Conservation (phyloP, 2,113 vertebrate genomes). For the Myotis davidii region DNA sequence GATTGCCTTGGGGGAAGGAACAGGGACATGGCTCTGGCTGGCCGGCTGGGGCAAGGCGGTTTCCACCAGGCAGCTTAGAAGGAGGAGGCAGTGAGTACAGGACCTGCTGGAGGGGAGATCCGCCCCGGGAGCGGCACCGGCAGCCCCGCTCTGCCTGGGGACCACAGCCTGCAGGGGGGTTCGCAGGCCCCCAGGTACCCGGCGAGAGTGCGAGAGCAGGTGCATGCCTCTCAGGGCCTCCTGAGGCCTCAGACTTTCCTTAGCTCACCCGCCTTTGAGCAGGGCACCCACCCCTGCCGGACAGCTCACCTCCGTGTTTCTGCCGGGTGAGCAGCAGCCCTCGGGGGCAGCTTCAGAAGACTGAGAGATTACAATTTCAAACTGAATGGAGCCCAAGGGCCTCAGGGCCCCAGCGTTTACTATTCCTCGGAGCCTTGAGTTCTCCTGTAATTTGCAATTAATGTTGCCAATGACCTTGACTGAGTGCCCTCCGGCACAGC, state of each 20-base stretch:
- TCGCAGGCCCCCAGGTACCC: too few relatives aligned
- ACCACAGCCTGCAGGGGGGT: background rate
- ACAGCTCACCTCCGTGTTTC: background rate
- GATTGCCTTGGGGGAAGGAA: background rate
- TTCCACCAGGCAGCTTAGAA: conserved; percentile 1
- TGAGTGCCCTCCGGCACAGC: background rate
- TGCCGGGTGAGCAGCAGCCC: background rate
- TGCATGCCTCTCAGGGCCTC: background rate
- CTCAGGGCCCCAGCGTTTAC: rapidly evolving
- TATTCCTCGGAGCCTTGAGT: background rate
- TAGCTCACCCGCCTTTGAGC: background rate
- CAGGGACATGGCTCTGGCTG: background rate
- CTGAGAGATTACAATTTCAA: background rate
- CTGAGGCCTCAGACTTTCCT: background rate
- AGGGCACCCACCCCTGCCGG: background rate
- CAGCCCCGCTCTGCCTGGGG: background rate
- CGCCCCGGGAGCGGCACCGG: background rate
- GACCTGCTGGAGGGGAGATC: background rate
- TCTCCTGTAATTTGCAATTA: background rate
- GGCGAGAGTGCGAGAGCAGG: background rate
- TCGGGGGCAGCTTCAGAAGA: background rate
- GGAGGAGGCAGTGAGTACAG: background rate
- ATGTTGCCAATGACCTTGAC: background rate
- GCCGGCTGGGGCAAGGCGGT: background rate
- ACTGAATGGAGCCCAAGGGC: rapidly evolving